Base-by-base conservation (phyloP, 2,888 invertebrate species). In the Conus canariensis region DNA sequence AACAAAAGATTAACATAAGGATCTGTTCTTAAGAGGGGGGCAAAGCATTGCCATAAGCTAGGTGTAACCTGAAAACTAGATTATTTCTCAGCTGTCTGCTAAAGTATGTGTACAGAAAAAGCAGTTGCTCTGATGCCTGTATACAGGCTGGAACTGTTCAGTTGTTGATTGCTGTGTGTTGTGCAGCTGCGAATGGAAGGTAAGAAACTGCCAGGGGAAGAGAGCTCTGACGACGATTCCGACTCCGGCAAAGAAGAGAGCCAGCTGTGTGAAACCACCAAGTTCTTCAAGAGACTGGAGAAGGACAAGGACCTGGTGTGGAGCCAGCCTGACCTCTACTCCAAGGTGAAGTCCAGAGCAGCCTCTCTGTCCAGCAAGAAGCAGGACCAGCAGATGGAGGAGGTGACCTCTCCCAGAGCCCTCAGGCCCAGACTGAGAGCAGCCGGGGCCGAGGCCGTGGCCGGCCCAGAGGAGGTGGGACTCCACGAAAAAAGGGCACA, bases 141-240 rank as follows among this genome's bases (percentile, higher is more conserved):
- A 0, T 64, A 64, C 16, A 64, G 60, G 60, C 60, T 70, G 22
- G n/a, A 70, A 22, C 45, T 83, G 83, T 83, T 58, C 8, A 16
- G 56, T 56, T 25, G 56, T 45, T 77, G 45, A 45, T 3, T 45
- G 45, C 45, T 45, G 45, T 45, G 80, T 80, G 58, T 58, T 83
- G 56, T 58, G 10, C 85, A 89, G 89, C 19, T 85, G 70, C 83
- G 83, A n/a, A 89, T 89, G 89, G 89, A 89, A 30, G 89, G 89
- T 4, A 89, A 89, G 74, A 70, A 59, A 58, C 89, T 89, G 59
- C 89, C 89, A 7, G 89, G 89, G 22, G 89, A 89, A 74, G 85
- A 89, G 67, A 88, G 88, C 16, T 80, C 88, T 16, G 83, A 70
- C n/a, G 67, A 82, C n/a, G n/a, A 45, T 12, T 56, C 82, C 6